phyloP scores from a whole-genome alignment of 2,888 invertebrate genomes.

The Agonopterix subpropinquella region DNA sequence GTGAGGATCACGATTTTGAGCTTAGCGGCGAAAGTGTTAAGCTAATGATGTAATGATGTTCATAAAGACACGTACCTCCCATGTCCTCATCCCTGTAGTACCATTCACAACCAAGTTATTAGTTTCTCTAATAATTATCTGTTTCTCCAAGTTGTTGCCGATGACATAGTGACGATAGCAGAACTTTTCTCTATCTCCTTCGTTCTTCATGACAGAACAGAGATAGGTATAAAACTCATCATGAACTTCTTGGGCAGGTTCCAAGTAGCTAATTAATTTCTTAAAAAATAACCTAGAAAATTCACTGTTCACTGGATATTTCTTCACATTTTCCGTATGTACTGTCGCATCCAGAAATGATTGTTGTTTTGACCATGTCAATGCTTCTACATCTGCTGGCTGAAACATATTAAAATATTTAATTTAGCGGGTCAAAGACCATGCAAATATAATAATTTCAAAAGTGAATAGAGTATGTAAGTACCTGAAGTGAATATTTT shows the following conservation, averaged over 20 bases:
- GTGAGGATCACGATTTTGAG: too few relatives aligned
- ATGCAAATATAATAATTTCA: too few relatives aligned
- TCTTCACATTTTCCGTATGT: conserved; percentile 62
- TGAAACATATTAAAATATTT: conserved; percentile 23
- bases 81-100: conserved; percentile 86
- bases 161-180: conserved; percentile 80
- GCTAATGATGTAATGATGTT: too few relatives aligned
- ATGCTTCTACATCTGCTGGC: conserved; percentile 31
- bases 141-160: conserved; percentile 35
- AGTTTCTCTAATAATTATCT: conserved; percentile 81
- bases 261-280: conserved; percentile 75
- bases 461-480: too few relatives aligned
- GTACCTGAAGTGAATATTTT: too few relatives aligned
- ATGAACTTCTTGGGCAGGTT: conserved; percentile 74
- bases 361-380: conserved; percentile 75
- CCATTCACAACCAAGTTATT: conserved; percentile 83
- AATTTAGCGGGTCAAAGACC: too few relatives aligned
- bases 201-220: conserved; percentile 65
- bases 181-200: conserved; percentile 36
- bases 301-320: conserved; percentile 77
- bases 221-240: conserved; percentile 79
- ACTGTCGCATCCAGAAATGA: conserved; percentile 76
- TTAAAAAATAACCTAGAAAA: conserved; percentile 82
- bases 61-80: conserved; percentile 76
- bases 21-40: too few relatives aligned